A percentile compares a stretch with the other conserved stretches of the same genome.
Conservation (phyloP, 2,113 vertebrate genomes). For the Casuarius casuarius region DNA sequence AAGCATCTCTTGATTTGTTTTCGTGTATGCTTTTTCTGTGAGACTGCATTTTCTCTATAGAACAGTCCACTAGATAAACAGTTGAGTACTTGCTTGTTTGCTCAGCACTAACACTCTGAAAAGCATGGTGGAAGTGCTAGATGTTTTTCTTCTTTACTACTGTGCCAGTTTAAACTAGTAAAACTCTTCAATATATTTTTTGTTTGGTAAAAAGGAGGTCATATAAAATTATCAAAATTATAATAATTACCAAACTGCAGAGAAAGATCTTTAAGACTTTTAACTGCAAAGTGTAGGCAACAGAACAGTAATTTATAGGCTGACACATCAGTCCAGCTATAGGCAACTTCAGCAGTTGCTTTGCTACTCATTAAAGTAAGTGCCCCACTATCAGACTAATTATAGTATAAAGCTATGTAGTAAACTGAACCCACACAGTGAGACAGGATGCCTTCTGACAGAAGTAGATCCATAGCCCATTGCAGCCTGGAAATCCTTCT, state of each 20-base stretch:
- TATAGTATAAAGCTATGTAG: conserved; percentile 7
- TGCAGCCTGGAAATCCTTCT: background rate
- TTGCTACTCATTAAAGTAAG: conserved; percentile 40
- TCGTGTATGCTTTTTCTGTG: background rate
- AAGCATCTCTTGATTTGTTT: background rate
- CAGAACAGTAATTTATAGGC: conserved; percentile 24
- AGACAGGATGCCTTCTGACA: background rate
- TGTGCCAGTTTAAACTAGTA: background rate
- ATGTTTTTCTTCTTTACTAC: background rate
- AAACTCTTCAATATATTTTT: background rate
- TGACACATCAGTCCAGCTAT: background rate
- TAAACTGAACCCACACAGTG: background rate
- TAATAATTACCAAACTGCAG: background rate
- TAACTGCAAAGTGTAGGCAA: background rate
- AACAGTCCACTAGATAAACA: background rate
- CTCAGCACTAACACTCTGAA: background rate
- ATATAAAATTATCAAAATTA: conserved; percentile 50
- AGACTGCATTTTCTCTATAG: background rate
- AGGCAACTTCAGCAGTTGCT: conserved; percentile 8
- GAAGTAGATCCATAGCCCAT: background rate
- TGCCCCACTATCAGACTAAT: conserved; percentile 39
- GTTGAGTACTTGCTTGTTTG: background rate
- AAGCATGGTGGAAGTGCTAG: background rate
- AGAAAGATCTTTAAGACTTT: background rate
- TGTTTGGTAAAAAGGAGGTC: background rate